A percentile compares a stretch with the other conserved stretches of the same genome.
Evolutionary conservation across 2,797 vertebrate species (phyloP).

Genomic region (Dicrostonyx torquatus): DNA sequence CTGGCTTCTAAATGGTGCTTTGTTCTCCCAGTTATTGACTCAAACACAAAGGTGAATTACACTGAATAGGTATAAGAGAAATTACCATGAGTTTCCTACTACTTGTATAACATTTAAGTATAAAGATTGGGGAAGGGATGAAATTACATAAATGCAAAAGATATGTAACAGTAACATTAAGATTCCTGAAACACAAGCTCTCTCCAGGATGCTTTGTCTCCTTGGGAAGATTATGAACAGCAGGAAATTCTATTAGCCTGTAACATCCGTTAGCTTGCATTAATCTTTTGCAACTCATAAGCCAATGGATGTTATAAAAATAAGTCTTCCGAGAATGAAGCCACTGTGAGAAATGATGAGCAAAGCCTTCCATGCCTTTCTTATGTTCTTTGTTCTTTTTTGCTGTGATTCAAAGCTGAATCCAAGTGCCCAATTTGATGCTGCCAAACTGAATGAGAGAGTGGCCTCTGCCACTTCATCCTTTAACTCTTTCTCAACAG

Average conservation of each 20-base stretch:
- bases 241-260: not conserved
- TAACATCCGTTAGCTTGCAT: not conserved
- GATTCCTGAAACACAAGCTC: not conserved
- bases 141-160: not conserved
- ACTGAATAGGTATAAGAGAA: not conserved
- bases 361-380: not conserved
- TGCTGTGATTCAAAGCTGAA: not conserved
- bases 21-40: not conserved
- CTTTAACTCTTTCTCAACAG: not conserved
- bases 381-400: not conserved
- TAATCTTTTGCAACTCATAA: constrained; percentile 14
- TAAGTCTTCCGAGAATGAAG: not conserved
- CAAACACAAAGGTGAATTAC: constrained; percentile 1
- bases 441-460: not conserved
- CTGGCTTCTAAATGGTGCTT: not conserved
- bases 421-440: not conserved
- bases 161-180: not conserved
- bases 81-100: not conserved
- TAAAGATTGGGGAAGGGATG: not conserved
- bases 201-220: not conserved
- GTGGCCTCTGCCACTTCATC: not conserved
- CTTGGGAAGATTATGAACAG: not conserved
- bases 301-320: not conserved
- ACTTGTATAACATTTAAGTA: not conserved
- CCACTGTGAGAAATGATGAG: not conserved